Base-by-base conservation (phyloP, 2,113 vertebrate genomes). In the Ailurus styani region DNA sequence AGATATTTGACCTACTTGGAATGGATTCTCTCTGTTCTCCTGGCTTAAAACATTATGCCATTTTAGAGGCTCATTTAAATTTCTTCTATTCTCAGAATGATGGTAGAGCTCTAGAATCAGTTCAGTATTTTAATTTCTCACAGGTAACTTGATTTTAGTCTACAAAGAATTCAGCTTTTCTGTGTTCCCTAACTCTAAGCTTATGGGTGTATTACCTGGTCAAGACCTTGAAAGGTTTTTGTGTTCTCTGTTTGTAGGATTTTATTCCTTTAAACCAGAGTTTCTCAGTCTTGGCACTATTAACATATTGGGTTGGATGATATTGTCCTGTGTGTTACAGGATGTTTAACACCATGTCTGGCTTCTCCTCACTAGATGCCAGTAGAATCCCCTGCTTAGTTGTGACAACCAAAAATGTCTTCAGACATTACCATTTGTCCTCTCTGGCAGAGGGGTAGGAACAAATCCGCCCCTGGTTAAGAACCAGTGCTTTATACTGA, bases 211-310 rank as follows among this genome's bases (percentile, higher is more conserved):
- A 45, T 86, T 93, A 77, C 37, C 34, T 95, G 60, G 31, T 40
- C 45, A 92, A 90, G 90, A 34, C 29, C 66, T 90, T 91, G 25
- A 73, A 84, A 94, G 50, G 15, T 37, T 70, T 79, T 86, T 91
- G 15, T 96, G 40, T 87, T 94, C 40, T 87, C 45, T 96, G 54
- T 93, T 90, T 27, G 42, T 81, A 82, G 29, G 72, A 78, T 10
- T 94, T 91, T 83, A 27, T 96, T 82, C 34, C 82, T 87, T 97
- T 95, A 79, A 96, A 64, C 8, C 68, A 73, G 95, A 87, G 75
- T 60, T 90, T 82, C 73, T 83, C 84, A 34, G 0, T 27, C 21
- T 60, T 78, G n/a, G 25, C 14, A 25, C 50, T 93, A 3, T 73
- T 82, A 86, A 45, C 81, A 92, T 66, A 68, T 72, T 34, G 45